phyloP scores from a whole-genome alignment of 2,113 vertebrate species.

The Clarias gariepinus region DNA sequence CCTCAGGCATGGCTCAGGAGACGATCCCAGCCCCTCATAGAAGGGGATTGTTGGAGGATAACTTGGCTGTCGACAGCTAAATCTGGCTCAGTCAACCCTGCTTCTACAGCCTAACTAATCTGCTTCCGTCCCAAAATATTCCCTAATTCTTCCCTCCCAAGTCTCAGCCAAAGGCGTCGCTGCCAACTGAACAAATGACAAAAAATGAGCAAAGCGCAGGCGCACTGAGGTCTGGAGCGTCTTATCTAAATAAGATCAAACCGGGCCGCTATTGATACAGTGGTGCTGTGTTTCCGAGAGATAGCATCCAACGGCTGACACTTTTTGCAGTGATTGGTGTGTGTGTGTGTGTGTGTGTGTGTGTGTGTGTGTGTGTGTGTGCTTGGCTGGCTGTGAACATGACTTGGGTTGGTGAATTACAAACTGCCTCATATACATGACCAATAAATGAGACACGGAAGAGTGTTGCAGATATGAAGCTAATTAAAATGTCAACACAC shows the following conservation, averaged over 20 bases:
- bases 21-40: constrained; percentile 65
- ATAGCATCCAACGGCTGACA: constrained; percentile 49
- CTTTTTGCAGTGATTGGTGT: constrained; percentile 34
- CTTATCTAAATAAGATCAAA: constrained; percentile 60
- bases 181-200: constrained; percentile 51
- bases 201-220: neutral
- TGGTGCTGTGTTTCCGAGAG: constrained; percentile 41
- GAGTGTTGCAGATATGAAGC: constrained; percentile 4
- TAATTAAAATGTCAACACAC: constrained; percentile 18
- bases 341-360: neutral
- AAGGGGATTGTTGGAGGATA: constrained; percentile 75
- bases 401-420: constrained; percentile 15
- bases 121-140: constrained; percentile 74
- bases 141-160: constrained; percentile 71
- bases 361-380: constrained; percentile 16
- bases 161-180: constrained; percentile 62
- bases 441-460: neutral
- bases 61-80: constrained; percentile 75
- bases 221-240: constrained; percentile 40
- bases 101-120: constrained; percentile 72
- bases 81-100: constrained; percentile 71
- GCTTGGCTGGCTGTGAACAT: neutral
- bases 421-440: constrained; percentile 20
- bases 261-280: constrained; percentile 40
- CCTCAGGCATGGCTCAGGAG: constrained; percentile 68